Evolutionary conservation across 1,140 invertebrate genomes (phyloP), one percentile per base, ranked within the genome.

Genomic region (Hyphantria cunea): DNA sequence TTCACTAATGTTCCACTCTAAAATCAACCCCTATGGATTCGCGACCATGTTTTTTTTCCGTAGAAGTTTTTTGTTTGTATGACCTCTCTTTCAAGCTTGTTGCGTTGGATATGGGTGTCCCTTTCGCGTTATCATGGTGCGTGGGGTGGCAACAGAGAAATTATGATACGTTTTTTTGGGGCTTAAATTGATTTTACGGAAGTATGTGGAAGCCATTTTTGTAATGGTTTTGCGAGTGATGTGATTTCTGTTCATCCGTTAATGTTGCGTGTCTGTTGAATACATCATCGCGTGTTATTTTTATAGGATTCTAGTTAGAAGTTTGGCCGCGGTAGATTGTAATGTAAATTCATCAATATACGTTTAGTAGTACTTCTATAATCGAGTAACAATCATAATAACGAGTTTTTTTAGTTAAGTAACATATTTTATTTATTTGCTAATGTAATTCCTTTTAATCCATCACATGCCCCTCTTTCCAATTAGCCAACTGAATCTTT

Each of bases 171-270:
- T 86, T 78, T 79, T 80, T 87, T 84, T 81, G 72, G 78, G 80
- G 80, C 66, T 79, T 81, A 89, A 86, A 89, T 89, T 89, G 86
- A 89, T 88, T 89, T 85, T 86, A 82, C 69, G 72, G 76, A 82
- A 81, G 79, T 80, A 72, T 83, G 76, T 78, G 77, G 84, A 77
- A 74, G 80, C 82, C 79, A 82, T 85, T 80, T 84, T 25, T 81
- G 47, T 37, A 25, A 44, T 31, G 54, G 55, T 58, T 49, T 58
- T 13, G 33, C 33, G 15, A 47, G 33, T 55, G 53, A 58, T 39
- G 11, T 25, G 42, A 47, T 44, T 54, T 32, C 32, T 47, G 45
- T 56, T 9, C 41, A 12, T 44, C 41, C 32, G 44, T 56, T 56
- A 0, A 11, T 13, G 42, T 10, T 11, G 6, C 6, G 1, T 25